Conservation (phyloP, 1,140 invertebrate genomes). For the Drosophila nebulosa region DNA sequence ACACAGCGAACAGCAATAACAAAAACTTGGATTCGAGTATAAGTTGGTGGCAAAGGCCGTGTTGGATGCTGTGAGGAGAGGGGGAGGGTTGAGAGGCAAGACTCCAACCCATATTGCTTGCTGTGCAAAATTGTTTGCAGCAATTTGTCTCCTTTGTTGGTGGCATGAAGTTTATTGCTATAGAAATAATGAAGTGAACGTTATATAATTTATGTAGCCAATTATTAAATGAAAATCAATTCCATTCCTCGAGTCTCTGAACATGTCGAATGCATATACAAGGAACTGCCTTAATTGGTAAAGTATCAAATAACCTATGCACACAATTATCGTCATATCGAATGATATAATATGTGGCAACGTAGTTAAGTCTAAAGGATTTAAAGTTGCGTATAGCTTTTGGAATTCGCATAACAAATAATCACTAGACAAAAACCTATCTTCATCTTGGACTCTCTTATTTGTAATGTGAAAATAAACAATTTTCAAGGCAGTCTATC, state of each 20-base stretch:
- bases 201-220: constrained; percentile 55
- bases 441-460: background rate
- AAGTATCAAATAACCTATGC: background rate
- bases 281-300: background rate
- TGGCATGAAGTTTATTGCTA: constrained; percentile 47
- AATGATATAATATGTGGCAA: background rate
- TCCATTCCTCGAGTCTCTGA: background rate
- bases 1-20: constrained; percentile 47
- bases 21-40: constrained; percentile 20
- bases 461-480: background rate
- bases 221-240: constrained; percentile 53
- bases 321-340: background rate
- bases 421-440: background rate
- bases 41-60: too few relatives aligned
- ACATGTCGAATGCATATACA: background rate
- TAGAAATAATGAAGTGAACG: constrained; percentile 57
- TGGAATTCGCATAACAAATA: background rate
- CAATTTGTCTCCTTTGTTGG: constrained; percentile 49
- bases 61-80: too few relatives aligned
- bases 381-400: background rate
- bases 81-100: background rate
- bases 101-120: constrained; percentile 10
- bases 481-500: background rate
- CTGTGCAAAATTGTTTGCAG: constrained; percentile 43
- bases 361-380: background rate